These are phyloP conservation scores for Rhodinocichla rosea DNA, from an alignment of 2,113 vertebrate genomes.

Conservation along the genomic window DNA sequence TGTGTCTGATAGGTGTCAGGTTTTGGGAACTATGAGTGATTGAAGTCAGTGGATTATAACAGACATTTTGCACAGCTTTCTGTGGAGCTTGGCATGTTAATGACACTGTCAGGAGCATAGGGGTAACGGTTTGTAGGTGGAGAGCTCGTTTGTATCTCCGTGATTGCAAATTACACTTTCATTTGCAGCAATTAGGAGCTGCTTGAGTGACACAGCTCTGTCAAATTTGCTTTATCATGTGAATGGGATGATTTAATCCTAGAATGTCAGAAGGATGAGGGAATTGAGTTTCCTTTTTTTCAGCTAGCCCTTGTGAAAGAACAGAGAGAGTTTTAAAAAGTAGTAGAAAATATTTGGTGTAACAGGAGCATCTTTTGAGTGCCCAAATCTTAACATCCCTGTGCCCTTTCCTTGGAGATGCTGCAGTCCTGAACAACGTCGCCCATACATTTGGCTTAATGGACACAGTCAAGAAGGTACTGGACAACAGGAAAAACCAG, in stretches of 20 bases:
- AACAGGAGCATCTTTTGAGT: background rate
- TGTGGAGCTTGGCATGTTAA: background rate
- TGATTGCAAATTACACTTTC: constrained; percentile 7
- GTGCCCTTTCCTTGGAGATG: constrained; percentile 77
- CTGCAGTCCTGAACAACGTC: constrained; percentile 92
- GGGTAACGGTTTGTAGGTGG: constrained; percentile 13
- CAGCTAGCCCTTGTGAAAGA: background rate
- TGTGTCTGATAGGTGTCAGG: background rate
- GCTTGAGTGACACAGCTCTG: background rate
- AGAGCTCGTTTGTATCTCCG: background rate
- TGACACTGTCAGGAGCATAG: constrained; percentile 4
- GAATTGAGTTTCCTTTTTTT: background rate
- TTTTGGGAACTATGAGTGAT: background rate
- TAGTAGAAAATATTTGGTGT: background rate
- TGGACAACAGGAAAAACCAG: constrained; percentile 86
- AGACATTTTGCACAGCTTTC: constrained; percentile 12
- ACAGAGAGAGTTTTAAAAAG: background rate
- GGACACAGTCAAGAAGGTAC: constrained; percentile 89
- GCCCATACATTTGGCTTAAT: constrained; percentile 94
- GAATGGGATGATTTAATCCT: background rate
- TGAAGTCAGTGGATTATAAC: constrained; percentile 7
- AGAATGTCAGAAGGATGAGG: background rate
- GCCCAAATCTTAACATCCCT: background rate
- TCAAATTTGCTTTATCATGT: background rate
- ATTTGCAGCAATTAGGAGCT: background rate